Conservation (phyloP, 2,113 vertebrate genomes). For the Ptilonorhynchus violaceus region DNA sequence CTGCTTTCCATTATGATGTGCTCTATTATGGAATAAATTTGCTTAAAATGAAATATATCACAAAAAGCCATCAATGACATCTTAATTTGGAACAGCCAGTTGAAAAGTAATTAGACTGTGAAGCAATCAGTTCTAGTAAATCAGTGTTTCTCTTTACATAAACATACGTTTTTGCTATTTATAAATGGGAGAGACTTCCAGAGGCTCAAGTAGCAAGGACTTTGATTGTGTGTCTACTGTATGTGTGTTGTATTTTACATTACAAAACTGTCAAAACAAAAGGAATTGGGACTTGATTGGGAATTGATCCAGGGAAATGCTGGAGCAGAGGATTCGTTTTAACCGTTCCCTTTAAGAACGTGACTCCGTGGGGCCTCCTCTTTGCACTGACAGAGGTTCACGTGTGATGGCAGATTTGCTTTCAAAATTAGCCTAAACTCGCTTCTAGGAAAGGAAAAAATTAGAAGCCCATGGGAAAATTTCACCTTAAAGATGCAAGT, state of each 20-base stretch:
- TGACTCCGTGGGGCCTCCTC: neutral
- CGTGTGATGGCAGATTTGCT: neutral
- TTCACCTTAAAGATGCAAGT: neutral
- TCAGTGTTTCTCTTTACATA: slow-evolving; percentile 79
- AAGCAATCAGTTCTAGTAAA: slow-evolving; percentile 83
- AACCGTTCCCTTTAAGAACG: accelerated
- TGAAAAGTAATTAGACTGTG: slow-evolving; percentile 83
- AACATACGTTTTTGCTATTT: slow-evolving; percentile 73
- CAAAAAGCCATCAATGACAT: slow-evolving; percentile 85
- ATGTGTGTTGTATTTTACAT: slow-evolving; percentile 63
- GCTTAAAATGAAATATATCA: slow-evolving; percentile 85
- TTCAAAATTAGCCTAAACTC: neutral
- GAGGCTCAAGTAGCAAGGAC: slow-evolving; percentile 61
- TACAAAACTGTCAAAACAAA: slow-evolving; percentile 70
- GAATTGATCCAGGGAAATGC: neutral
- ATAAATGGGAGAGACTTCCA: slow-evolving; percentile 67
- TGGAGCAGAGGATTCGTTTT: neutral
- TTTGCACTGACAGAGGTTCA: neutral
- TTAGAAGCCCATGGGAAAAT: neutral
- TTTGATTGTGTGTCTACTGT: slow-evolving; percentile 67
- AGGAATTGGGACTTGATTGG: slow-evolving; percentile 20
- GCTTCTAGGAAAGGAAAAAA: neutral
- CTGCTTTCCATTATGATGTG: slow-evolving; percentile 82
- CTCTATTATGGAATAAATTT: slow-evolving; percentile 84
- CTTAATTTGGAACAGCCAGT: slow-evolving; percentile 85